These are phyloP conservation scores for Stichopus chloronotus DNA, from an alignment of 35 echinoderm and acorn worm species.

Conservation along the genomic window DNA sequence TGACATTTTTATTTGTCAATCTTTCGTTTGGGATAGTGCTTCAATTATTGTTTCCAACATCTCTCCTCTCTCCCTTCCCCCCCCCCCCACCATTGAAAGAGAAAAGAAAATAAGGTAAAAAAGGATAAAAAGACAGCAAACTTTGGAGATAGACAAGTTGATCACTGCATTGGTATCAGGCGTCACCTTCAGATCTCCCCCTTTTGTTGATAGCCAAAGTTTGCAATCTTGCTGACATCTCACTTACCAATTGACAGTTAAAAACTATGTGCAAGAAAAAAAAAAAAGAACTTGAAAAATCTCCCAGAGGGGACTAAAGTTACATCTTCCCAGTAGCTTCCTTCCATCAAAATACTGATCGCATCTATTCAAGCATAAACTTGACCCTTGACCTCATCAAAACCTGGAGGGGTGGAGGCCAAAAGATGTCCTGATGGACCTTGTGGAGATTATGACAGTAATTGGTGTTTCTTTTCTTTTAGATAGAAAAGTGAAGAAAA, in stretches of 20 bases:
- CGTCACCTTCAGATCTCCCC: not conserved
- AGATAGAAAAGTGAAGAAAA: too few species aligned
- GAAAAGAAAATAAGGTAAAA: not conserved
- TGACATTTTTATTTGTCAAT: too few species aligned
- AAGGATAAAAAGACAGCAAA: not conserved
- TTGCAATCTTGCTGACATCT: not conserved
- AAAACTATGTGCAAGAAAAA: not conserved
- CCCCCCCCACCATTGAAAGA: not conserved
- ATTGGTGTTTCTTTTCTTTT: slow-evolving; percentile 16
- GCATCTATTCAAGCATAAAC: not conserved
- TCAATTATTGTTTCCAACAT: too few species aligned
- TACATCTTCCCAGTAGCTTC: slow-evolving; percentile 11
- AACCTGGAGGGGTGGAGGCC: not conserved
- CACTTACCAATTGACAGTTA: not conserved
- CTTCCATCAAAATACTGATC: slow-evolving; percentile 15
- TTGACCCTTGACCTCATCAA: slow-evolving; percentile 31
- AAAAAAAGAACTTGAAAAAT: not conserved
- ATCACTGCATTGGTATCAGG: not conserved
- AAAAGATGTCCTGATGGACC: not conserved
- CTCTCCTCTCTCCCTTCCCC: too few species aligned
- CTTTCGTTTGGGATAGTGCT: too few species aligned
- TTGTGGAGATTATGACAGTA: slow-evolving; percentile 33
- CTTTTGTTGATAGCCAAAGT: not conserved
- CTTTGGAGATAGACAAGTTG: not conserved
- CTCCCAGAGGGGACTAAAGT: slow-evolving; percentile 24